Percentiles rank a stretch among this genome's conserved stretches.
These are phyloP conservation scores for Drosophila parvula DNA, from an alignment of 1,140 invertebrate genomes.

Conservation along the genomic window DNA sequence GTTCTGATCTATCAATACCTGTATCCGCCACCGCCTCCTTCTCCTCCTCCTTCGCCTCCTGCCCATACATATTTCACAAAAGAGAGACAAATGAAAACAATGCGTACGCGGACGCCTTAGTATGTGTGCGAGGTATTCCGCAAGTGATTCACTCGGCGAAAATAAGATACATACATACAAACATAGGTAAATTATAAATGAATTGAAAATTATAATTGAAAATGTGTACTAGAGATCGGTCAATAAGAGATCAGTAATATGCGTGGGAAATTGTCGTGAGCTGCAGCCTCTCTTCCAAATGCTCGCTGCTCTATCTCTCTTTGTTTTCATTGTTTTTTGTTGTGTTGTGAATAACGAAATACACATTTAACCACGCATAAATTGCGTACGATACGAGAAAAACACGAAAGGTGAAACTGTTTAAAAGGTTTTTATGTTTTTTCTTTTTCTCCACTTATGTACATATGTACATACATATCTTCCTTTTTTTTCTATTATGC, in stretches of 20 bases:
- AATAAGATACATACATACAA: conserved; percentile 4
- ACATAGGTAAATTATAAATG: background rate
- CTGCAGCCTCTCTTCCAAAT: background rate
- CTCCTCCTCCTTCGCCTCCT: background rate
- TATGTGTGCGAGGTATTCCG: conserved; percentile 10
- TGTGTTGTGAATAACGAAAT: conserved; percentile 5
- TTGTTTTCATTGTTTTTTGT: conserved; percentile 28
- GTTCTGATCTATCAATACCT: background rate
- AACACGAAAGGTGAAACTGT: conserved; percentile 67
- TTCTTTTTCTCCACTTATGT: background rate
- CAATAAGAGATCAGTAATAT: conserved; percentile 15
- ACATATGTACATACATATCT: background rate
- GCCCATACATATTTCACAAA: background rate
- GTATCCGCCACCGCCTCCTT: too few species aligned
- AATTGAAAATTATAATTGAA: too few species aligned
- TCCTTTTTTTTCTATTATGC: background rate
- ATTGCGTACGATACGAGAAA: conserved; percentile 35
- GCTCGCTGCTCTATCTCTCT: background rate
- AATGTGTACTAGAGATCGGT: conserved; percentile 20
- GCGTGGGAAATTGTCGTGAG: conserved; percentile 6
- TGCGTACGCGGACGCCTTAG: conserved; percentile 2
- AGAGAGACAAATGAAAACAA: conserved; percentile 19
- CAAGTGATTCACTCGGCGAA: conserved; percentile 37
- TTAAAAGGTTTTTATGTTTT: conserved; percentile 19
- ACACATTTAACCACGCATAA: conserved; percentile 12